These are phyloP conservation scores for Nansenia antarctica DNA, from an alignment of 2,113 vertebrate species.

Conservation along the genomic window DNA sequence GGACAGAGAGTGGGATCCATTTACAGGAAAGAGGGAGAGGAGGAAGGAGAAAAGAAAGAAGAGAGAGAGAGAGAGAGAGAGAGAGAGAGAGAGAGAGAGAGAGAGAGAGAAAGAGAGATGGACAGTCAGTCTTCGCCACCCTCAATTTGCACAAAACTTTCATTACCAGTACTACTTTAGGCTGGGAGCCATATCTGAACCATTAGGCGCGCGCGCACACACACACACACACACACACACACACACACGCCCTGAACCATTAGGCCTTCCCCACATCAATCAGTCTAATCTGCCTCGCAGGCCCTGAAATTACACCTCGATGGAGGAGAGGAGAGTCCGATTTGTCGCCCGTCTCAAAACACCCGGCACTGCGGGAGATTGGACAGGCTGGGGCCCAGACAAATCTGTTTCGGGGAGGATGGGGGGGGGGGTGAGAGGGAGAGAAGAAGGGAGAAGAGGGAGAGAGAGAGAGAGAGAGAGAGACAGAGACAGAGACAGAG, in stretches of 20 bases:
- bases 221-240: too few relatives aligned
- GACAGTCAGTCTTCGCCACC: slow-evolving; percentile 54
- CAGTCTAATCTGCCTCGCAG: slow-evolving; percentile 78
- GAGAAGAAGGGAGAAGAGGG: neutral
- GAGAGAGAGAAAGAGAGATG: slow-evolving; percentile 27
- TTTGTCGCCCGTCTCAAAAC: slow-evolving; percentile 70
- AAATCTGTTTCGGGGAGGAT: slow-evolving; percentile 61
- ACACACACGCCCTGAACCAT: too few relatives aligned
- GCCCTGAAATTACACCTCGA: slow-evolving; percentile 71
- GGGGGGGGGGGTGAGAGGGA: neutral
- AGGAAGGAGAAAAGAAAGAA: slow-evolving; percentile 24
- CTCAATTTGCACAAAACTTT: slow-evolving; percentile 84
- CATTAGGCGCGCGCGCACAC: too few relatives aligned
- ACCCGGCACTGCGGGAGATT: slow-evolving; percentile 63
- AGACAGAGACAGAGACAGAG: neutral
- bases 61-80: slow-evolving; percentile 36
- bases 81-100: slow-evolving; percentile 12
- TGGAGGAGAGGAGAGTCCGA: slow-evolving; percentile 76
- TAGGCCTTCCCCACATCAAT: slow-evolving; percentile 75
- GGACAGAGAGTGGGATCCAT: slow-evolving; percentile 19
- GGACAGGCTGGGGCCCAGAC: slow-evolving; percentile 62
- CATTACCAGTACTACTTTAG: slow-evolving; percentile 81
- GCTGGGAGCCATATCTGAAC: slow-evolving; percentile 62
- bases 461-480: slow-evolving; percentile 1
- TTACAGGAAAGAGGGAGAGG: neutral